These are phyloP conservation scores for Drosophila triauraria DNA, from an alignment of 1,140 invertebrate genomes.

Conservation along the genomic window DNA sequence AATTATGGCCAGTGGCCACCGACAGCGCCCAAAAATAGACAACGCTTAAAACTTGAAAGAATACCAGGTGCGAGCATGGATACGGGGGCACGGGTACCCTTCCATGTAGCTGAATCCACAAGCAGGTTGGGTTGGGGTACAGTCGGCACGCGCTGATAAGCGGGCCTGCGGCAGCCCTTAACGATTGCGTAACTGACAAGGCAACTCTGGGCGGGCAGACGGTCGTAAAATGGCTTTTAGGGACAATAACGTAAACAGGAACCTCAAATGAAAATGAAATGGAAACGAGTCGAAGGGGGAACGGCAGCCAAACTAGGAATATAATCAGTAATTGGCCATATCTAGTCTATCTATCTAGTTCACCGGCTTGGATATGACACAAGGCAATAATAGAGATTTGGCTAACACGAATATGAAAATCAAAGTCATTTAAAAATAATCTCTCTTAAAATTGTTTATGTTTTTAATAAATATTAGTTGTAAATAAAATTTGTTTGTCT, in stretches of 20 bases:
- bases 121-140: constrained; percentile 20
- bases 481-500: no score
- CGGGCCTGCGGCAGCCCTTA: constrained; percentile 27
- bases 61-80: constrained; percentile 5
- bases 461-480: neutral
- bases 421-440: neutral
- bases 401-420: neutral
- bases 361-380: neutral
- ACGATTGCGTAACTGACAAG: constrained; percentile 46
- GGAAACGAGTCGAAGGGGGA: no score
- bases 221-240: constrained; percentile 28
- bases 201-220: neutral
- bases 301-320: neutral
- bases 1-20: constrained; percentile 4
- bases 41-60: constrained; percentile 4
- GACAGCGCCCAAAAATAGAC: constrained; percentile 46
- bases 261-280: constrained; percentile 22
- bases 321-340: constrained; percentile 8
- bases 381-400: neutral
- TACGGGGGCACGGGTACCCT: neutral
- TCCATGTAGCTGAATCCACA: constrained; percentile 11
- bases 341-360: constrained; percentile 16
- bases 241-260: constrained; percentile 31
- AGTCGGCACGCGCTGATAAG: constrained; percentile 36
- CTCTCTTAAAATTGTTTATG: neutral